Base-by-base conservation (phyloP, 2,888 invertebrate species). In the Apamea sordens region DNA sequence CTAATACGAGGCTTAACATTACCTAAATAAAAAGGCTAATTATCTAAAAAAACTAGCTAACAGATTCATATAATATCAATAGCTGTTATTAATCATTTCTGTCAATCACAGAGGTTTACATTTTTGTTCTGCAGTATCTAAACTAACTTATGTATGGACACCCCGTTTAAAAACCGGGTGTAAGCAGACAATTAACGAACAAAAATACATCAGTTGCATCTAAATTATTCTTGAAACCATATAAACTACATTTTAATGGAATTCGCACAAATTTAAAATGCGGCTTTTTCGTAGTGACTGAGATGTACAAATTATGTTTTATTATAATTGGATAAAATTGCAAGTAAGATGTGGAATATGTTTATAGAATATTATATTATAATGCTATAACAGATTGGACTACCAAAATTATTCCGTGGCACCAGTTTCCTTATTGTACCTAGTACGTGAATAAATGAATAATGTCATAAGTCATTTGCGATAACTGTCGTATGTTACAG, bases 291-390 rank as follows among this genome's bases (percentile, higher is more conserved):
- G 28, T 80, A 63, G 77, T 64, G 59, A 67, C 78, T 84, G 50
- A 79, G 53, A 61, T 81, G 70, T 81, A 81, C 80, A 84, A 84
- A 84, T 67, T 69, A 68, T 63, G 36, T 47, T 56, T 80, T 83
- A 59, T 44, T 77, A 21, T 56, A 41, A 69, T 69, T 84, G 21
- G 50, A 21, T 64, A 15, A 28, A 53, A 83, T 80, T 76, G 36
- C 11, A 15, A 8, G 44, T 79, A 64, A 64, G 64, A 63, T 36
- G 18, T 72, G 73, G 24, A 53, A 63, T 73, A 61, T 78, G 21
- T 71, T n/a, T 70, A 32, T 53, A 70, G 28, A 36, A 47, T 71
- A 71, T 53, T 47, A 13, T 28, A 68, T 18, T 79, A n/a, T 32
- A 41, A n/a, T 59, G 13, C 41, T 69, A 21, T 53, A 32, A 61